Conservation (phyloP, 2,113 vertebrate genomes). For the Clarias magur region DNA sequence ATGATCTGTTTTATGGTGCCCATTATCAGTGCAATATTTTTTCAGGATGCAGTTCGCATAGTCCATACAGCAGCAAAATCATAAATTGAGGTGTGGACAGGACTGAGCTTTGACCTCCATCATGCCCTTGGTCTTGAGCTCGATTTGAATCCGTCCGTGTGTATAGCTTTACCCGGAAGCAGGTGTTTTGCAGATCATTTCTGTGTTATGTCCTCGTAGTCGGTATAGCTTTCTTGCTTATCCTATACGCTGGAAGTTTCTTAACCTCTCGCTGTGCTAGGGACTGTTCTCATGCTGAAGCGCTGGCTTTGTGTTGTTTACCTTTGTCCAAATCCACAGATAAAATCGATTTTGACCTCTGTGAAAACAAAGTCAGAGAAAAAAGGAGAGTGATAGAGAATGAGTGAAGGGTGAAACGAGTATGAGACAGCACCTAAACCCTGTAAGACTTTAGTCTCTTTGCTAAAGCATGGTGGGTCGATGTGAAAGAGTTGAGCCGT, state of each 20-base stretch:
- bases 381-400: conserved; percentile 15
- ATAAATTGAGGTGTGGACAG: conserved; percentile 71
- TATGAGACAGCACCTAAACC: background rate
- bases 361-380: conserved; percentile 43
- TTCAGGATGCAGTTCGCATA: conserved; percentile 71
- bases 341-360: conserved; percentile 45
- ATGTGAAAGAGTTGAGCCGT: conserved; percentile 55
- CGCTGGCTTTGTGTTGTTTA: conserved; percentile 44
- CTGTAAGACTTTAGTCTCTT: conserved; percentile 22
- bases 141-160: conserved; percentile 3
- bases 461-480: conserved; percentile 1
- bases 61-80: conserved; percentile 64
- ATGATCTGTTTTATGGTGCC: conserved; percentile 86
- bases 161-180: conserved; percentile 1
- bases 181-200: conserved; percentile 6
- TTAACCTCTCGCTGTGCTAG: conserved; percentile 1
- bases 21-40: conserved; percentile 73
- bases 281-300: conserved; percentile 13
- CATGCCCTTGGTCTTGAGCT: conserved; percentile 66
- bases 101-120: conserved; percentile 70
- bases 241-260: background rate
- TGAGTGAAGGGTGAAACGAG: background rate
- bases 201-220: background rate
- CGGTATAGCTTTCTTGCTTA: background rate
- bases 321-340: conserved; percentile 17